These are phyloP conservation scores for Dasypogon diadema DNA, from an alignment of 2,888 invertebrate species.

Conservation along the genomic window DNA sequence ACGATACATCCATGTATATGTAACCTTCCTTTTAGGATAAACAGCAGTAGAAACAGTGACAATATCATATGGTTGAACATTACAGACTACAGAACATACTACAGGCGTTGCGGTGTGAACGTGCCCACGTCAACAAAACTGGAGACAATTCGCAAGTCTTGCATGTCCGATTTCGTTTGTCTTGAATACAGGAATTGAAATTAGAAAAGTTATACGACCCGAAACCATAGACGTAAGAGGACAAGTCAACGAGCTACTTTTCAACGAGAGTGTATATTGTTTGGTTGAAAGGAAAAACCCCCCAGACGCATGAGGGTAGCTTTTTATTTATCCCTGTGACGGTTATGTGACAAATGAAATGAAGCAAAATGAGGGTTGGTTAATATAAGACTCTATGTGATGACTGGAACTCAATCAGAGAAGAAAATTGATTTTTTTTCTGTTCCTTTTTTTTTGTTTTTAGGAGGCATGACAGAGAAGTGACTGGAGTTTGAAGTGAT, in stretches of 20 bases:
- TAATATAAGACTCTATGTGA: not conserved
- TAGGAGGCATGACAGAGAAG: no score
- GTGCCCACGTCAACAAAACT: conserved; percentile 35
- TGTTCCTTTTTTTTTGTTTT: no score
- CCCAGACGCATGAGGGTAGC: not conserved
- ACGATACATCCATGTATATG: not conserved
- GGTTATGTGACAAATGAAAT: conserved; percentile 16
- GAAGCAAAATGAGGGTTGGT: not conserved
- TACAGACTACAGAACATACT: not conserved
- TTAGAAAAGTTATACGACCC: conserved; percentile 26
- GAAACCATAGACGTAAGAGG: not conserved
- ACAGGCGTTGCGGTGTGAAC: not conserved
- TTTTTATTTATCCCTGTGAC: not conserved
- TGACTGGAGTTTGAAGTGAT: no score
- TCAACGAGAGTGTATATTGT: not conserved
- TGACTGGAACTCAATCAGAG: conserved; percentile 7
- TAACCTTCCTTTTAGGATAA: not conserved
- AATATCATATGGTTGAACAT: not conserved
- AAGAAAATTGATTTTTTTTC: conserved; percentile 5
- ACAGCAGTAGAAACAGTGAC: not conserved
- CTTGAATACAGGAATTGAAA: conserved; percentile 21
- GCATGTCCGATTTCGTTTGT: conserved; percentile 26
- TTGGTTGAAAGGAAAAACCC: not conserved
- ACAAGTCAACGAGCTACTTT: conserved; percentile 5
- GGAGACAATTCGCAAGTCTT: conserved; percentile 23